Evolutionary conservation across 1,140 invertebrate genomes (phyloP).

Genomic region (Eubasilissa regina): DNA sequence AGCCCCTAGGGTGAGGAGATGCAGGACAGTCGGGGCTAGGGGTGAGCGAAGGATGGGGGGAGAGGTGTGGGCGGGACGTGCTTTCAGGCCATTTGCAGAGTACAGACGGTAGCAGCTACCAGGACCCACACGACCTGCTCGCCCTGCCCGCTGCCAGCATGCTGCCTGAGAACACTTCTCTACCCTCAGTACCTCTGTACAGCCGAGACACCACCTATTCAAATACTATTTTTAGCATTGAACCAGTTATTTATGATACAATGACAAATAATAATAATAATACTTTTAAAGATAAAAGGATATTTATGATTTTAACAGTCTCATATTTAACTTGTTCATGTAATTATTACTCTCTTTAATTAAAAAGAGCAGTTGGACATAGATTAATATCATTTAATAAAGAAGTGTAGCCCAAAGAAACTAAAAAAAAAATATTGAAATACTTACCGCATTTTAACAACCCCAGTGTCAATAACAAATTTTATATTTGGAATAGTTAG

Average conservation of each 20-base stretch:
- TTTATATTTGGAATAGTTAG: conserved; percentile 96
- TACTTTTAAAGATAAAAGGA: not conserved
- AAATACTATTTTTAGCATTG: too few species aligned
- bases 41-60: conserved; percentile 91
- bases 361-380: not conserved
- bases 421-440: too few species aligned
- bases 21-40: conserved; percentile 83
- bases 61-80: conserved; percentile 79
- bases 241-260: not conserved
- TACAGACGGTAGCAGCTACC: conserved; percentile 91
- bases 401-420: too few species aligned
- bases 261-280: not conserved
- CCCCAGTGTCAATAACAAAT: conserved; percentile 95
- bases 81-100: conserved; percentile 81
- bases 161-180: conserved; percentile 92
- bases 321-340: too few species aligned
- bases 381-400: not conserved
- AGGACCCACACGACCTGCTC: conserved; percentile 89
- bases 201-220: conserved; percentile 81
- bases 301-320: too few species aligned
- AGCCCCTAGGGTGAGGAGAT: conserved; percentile 89
- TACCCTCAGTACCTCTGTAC: conserved; percentile 89
- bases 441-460: conserved; percentile 88
- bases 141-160: conserved; percentile 91
- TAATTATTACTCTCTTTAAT: not conserved